Evolutionary conservation across 2,797 vertebrate genomes (phyloP), one percentile per base, ranked within the genome.

Genomic region (Poecilia velifera): DNA sequence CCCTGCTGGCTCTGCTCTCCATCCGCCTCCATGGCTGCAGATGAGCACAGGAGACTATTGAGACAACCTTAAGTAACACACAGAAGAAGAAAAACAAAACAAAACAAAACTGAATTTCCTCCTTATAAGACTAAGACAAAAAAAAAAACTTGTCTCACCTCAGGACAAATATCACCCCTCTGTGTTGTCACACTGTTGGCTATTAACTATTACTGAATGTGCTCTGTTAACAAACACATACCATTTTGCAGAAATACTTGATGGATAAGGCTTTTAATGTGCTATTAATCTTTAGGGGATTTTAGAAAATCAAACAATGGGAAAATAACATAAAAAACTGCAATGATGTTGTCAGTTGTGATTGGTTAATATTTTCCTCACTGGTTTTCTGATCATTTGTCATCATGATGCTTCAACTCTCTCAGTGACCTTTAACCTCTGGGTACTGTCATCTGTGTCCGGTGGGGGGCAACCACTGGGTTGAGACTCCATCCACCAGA

Each of bases 1-100:
- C 92, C 95, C 73, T 97, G 97, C 95, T 96, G 98, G 83, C 86
- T 93, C 95, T 98, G 98, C 87, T 99, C 98, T 55, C 97, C 98
- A 84, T 98, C 97, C 0, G 97, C 97, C 96, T 99, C 98, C 98
- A 99, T 99, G 86, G 78, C 83, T 81, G 76, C 66, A 9, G 55
- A 55, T 55, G 72, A 83, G 55, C 66, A 9, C 66, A 55, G 57
- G 70, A 82, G 51, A 86, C 81, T 84, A 77, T 80, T 9, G n/a
- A 86, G 59, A 1, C 8, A 6, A 74, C 76, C 34, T 47, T 86
- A 82, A 87, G 49, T 77, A 82, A 88, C 62, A 83, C 71, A 46
- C 16, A 12, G 36, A 14, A 47, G 34, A 68, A 68, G 9, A 41
- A 39, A 4, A 22, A 62, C 2, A 36, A 39, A 22, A 62, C 2